phyloP scores from a whole-genome alignment of 2,888 invertebrate genomes.

The Eumerus sabulonum region DNA sequence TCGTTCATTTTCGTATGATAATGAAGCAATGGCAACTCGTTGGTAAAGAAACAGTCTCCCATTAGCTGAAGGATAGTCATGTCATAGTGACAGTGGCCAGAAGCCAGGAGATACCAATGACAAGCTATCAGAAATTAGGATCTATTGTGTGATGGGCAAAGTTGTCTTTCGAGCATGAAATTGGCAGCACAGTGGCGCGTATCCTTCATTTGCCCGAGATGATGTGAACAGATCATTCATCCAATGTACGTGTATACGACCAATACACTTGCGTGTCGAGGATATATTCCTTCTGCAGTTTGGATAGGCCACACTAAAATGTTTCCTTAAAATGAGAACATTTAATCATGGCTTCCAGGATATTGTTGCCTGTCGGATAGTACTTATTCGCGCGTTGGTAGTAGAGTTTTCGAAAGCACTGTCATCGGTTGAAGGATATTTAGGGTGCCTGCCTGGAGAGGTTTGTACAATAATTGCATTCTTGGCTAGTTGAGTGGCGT shows the following conservation, averaged over 20 bases:
- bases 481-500: constrained; percentile 30
- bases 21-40: constrained; percentile 35
- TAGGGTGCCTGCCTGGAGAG: constrained; percentile 38
- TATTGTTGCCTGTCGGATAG: constrained; percentile 43
- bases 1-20: constrained; percentile 58
- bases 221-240: constrained; percentile 59
- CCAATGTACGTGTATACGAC: constrained; percentile 3
- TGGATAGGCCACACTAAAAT: constrained; percentile 47
- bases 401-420: too few relatives aligned
- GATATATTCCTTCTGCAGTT: constrained; percentile 30
- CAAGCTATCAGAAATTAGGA: constrained; percentile 63
- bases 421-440: constrained; percentile 2
- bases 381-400: constrained; percentile 37
- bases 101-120: constrained; percentile 26
- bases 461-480: constrained; percentile 61
- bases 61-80: constrained; percentile 12
- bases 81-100: constrained; percentile 7
- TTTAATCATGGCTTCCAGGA: constrained; percentile 62
- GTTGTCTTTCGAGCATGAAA: constrained; percentile 63
- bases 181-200: constrained; percentile 46
- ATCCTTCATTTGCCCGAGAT: constrained; percentile 17
- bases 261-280: too few relatives aligned
- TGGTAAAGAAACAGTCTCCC: constrained; percentile 21
- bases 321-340: constrained; percentile 60
- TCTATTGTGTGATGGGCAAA: constrained; percentile 48